These are phyloP conservation scores for Rhynchonycteris naso DNA, from an alignment of 2,797 vertebrate species.

Conservation along the genomic window DNA sequence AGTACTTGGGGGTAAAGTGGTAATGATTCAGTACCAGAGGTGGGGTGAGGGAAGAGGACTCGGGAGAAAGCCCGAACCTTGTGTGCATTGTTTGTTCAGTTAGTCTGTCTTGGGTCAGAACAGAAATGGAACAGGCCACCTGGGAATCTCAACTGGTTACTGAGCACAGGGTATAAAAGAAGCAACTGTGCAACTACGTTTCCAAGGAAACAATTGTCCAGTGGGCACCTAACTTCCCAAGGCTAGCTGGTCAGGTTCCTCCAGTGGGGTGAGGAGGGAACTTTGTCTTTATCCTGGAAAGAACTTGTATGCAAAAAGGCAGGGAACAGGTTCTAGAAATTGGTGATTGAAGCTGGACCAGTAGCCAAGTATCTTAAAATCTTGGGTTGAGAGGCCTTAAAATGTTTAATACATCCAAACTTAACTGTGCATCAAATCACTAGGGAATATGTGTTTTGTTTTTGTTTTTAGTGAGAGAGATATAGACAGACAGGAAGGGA, in stretches of 20 bases:
- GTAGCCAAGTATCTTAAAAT: not conserved
- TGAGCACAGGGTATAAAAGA: not conserved
- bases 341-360: not conserved
- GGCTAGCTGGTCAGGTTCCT: not conserved
- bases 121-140: not conserved
- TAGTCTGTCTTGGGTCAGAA: constrained; percentile 21
- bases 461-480: not conserved
- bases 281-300: not conserved
- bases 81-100: not conserved
- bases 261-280: too few relatives aligned
- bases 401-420: not conserved
- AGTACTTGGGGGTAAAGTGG: not conserved
- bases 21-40: not conserved
- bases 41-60: not conserved
- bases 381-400: not conserved
- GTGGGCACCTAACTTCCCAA: not conserved
- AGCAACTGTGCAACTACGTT: not conserved
- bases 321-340: not conserved
- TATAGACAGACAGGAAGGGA: not conserved
- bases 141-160: not conserved
- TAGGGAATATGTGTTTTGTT: not conserved
- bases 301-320: not conserved
- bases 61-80: not conserved
- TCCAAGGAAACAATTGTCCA: not conserved
- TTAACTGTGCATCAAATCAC: not conserved